These are phyloP conservation scores for Saguinus imperator DNA, from an alignment of 2,113 vertebrate genomes.

Conservation along the genomic window DNA sequence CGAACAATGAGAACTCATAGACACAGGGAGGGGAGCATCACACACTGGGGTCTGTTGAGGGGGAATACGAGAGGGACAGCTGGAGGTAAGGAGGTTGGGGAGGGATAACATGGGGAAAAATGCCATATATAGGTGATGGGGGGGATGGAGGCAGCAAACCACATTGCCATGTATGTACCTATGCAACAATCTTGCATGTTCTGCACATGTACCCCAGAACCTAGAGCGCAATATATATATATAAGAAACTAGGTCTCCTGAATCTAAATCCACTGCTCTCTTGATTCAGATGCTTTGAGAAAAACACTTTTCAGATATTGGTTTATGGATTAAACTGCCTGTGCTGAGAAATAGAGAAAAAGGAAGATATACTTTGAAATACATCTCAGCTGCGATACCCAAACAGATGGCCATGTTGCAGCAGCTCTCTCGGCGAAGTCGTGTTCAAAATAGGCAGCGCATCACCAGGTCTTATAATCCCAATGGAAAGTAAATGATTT, in stretches of 20 bases:
- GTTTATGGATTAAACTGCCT: conserved; percentile 10
- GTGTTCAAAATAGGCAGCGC: not conserved
- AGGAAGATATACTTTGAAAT: conserved; percentile 28
- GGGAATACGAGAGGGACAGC: no score
- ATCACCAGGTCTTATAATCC: conserved; percentile 3
- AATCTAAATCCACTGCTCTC: conserved; percentile 15
- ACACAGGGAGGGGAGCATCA: no score
- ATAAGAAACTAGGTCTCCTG: conserved; percentile 44
- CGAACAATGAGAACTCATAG: no score
- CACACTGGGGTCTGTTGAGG: no score
- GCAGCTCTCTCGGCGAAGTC: not conserved
- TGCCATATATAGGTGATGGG: no score
- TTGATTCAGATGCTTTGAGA: not conserved
- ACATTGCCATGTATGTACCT: no score
- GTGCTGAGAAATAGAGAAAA: not conserved
- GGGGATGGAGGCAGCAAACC: no score
- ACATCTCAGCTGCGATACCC: not conserved
- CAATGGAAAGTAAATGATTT: conserved; percentile 22
- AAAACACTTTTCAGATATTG: conserved; percentile 6
- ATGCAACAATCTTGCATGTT: no score
- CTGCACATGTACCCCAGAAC: no score
- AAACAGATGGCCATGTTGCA: conserved; percentile 43
- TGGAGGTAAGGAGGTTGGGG: no score
- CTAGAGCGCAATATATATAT: no score
- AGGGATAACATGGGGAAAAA: no score